A percentile compares a stretch with the other conserved stretches of the same genome.
These are phyloP conservation scores for Nineta flava DNA, from an alignment of 2,888 invertebrate genomes.

Conservation along the genomic window DNA sequence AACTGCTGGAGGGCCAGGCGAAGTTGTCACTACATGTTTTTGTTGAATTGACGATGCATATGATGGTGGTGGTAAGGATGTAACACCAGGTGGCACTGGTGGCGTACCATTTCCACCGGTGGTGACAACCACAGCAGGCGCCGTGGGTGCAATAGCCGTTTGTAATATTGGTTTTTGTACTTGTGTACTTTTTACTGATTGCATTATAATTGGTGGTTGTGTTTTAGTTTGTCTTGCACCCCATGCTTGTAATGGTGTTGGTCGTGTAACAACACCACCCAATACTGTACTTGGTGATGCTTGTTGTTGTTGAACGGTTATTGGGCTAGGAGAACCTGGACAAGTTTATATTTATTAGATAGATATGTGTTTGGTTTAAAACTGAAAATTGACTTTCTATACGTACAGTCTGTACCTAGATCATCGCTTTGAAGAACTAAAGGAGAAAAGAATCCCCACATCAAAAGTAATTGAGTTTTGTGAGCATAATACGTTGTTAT, in stretches of 20 bases:
- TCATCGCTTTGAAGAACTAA: too few relatives aligned
- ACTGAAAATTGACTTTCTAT: too few relatives aligned
- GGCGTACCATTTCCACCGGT: conserved; percentile 12
- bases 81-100: conserved; percentile 25
- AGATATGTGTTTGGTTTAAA: too few relatives aligned
- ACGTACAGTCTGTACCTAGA: too few relatives aligned
- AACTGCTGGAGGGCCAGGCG: conserved; percentile 12
- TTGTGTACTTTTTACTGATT: conserved; percentile 89
- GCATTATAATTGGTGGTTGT: conserved; percentile 91
- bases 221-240: conserved; percentile 75
- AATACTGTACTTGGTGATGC: conserved; percentile 42
- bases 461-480: too few relatives aligned
- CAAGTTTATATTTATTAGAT: too few relatives aligned
- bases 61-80: conserved; percentile 51
- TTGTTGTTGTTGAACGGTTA: conserved; percentile 49
- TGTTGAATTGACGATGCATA: conserved; percentile 69
- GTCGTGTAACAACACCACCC: conserved; percentile 32
- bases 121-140: conserved; percentile 39
- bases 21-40: conserved; percentile 16
- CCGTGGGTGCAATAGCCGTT: conserved; percentile 85
- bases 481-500: too few relatives aligned
- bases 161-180: conserved; percentile 90
- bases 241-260: conserved; percentile 72
- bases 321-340: conserved; percentile 54
- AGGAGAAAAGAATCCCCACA: too few relatives aligned